phyloP scores from a whole-genome alignment of 2,113 vertebrate species.

The Tympanuchus pallidicinctus region DNA sequence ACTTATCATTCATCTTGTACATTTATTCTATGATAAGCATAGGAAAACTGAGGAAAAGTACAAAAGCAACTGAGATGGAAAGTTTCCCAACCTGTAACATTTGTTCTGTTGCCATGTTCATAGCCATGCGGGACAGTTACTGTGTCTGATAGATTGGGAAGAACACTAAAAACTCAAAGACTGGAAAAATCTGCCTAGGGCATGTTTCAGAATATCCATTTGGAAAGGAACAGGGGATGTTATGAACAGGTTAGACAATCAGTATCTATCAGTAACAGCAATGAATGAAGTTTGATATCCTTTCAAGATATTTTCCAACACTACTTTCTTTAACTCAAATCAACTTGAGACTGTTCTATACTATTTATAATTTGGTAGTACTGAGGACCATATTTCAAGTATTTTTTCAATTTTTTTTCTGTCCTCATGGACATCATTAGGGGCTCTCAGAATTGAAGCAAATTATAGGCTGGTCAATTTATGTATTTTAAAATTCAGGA shows the following conservation, averaged over 20 bases:
- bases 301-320: neutral
- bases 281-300: neutral
- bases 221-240: neutral
- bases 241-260: neutral
- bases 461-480: neutral
- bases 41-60: neutral
- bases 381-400: neutral
- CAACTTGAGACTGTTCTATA: neutral
- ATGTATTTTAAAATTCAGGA: neutral
- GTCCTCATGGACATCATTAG: neutral
- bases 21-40: neutral
- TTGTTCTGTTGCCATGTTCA: neutral
- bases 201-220: neutral
- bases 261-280: neutral
- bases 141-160: neutral
- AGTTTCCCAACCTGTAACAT: neutral
- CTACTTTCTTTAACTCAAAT: neutral
- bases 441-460: neutral
- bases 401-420: neutral
- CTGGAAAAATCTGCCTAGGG: neutral
- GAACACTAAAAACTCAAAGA: neutral
- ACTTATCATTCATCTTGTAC: neutral
- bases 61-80: neutral
- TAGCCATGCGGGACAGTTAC: neutral
- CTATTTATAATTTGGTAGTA: neutral